Conservation (phyloP, 2,797 vertebrate species). For the Rhincodon typus region DNA sequence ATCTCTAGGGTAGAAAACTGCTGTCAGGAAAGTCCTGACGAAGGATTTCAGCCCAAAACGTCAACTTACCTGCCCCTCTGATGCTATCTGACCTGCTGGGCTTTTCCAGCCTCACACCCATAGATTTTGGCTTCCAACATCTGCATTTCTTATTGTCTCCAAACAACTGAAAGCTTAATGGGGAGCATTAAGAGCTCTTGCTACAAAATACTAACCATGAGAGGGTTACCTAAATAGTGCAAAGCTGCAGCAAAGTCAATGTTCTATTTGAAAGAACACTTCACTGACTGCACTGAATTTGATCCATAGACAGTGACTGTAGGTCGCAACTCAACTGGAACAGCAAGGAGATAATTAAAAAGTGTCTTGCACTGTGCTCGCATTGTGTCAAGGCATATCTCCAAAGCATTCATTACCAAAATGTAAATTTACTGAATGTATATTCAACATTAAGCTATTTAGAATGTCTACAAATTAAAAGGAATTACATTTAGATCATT, state of each 20-base stretch:
- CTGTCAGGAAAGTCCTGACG: background rate
- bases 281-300: conserved; percentile 1
- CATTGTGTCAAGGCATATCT: conserved; percentile 10
- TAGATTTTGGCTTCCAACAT: too few species aligned
- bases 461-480: background rate
- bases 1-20: too few species aligned
- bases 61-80: too few species aligned
- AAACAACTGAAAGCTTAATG: background rate
- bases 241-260: background rate
- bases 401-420: conserved; percentile 24
- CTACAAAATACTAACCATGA: background rate
- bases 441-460: conserved; percentile 19
- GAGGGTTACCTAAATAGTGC: background rate
- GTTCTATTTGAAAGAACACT: background rate
- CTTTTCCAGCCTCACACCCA: too few species aligned
- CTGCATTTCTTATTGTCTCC: too few species aligned
- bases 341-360: conserved; percentile 26
- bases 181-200: background rate
- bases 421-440: conserved; percentile 1
- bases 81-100: too few species aligned
- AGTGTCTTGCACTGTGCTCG: background rate
- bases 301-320: background rate
- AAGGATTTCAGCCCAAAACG: too few species aligned
- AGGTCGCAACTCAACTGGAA: background rate
- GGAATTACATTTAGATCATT: background rate